Evolutionary conservation across 2,888 invertebrate species (phyloP).

Genomic region (Scaptomyza cyrtandrae): DNA sequence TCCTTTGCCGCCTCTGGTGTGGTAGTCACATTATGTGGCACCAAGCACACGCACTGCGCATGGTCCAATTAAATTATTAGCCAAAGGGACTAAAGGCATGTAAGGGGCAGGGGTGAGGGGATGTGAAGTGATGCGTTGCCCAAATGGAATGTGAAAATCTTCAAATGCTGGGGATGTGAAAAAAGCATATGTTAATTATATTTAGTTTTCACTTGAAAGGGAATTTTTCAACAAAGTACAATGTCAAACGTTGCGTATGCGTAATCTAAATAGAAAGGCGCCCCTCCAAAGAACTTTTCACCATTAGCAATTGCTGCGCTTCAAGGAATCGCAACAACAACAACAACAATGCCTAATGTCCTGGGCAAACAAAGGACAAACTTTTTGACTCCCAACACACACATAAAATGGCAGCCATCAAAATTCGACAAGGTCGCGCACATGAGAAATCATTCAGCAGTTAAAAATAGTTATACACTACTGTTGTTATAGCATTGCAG

Average conservation of each 20-base stretch:
- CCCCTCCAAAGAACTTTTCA: constrained; percentile 19
- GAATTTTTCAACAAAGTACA: constrained; percentile 60
- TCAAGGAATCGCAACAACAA: constrained; percentile 50
- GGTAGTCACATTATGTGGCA: constrained; percentile 30
- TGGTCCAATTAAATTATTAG: constrained; percentile 78
- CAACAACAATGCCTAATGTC: constrained; percentile 46
- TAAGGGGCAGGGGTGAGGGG: neutral
- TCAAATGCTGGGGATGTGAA: constrained; percentile 52
- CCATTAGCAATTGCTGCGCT: constrained; percentile 56
- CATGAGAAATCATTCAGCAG: constrained; percentile 36
- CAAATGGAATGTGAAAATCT: constrained; percentile 68
- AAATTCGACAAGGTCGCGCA: constrained; percentile 52
- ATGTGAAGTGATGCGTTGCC: constrained; percentile 8
- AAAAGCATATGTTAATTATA: constrained; percentile 76
- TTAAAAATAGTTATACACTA: constrained; percentile 31
- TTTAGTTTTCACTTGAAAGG: constrained; percentile 60
- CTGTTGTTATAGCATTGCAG: constrained; percentile 16
- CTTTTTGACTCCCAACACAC: constrained; percentile 22
- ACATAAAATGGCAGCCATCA: constrained; percentile 18
- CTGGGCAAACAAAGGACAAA: constrained; percentile 26
- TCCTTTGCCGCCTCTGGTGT: constrained; percentile 41
- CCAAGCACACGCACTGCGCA: constrained; percentile 64
- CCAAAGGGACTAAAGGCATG: constrained; percentile 12
- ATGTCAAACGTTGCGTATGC: constrained; percentile 45
- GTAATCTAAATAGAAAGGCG: constrained; percentile 36